Conservation (phyloP, 1,140 invertebrate species). For the Harlomillsia oculata region DNA sequence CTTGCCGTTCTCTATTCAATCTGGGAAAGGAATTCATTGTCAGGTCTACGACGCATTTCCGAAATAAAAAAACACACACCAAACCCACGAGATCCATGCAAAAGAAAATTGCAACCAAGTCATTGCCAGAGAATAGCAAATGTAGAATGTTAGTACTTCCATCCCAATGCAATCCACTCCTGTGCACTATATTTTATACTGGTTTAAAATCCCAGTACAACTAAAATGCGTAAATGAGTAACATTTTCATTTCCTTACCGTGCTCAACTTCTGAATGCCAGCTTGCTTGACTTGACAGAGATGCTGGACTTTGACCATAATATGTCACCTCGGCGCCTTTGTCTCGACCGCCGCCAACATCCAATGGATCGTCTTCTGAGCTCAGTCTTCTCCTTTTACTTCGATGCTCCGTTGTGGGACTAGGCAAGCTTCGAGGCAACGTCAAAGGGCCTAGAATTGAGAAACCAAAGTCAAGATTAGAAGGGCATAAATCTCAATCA, state of each 20-base stretch:
- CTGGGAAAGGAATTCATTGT: too few species aligned
- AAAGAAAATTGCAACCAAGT: too few species aligned
- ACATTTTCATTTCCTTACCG: too few species aligned
- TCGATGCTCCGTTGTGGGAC: slow-evolving; percentile 44
- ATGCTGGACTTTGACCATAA: slow-evolving; percentile 51
- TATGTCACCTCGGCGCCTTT: slow-evolving; percentile 45
- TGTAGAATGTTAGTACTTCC: too few species aligned
- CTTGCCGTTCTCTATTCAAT: background rate
- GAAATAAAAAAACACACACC: background rate
- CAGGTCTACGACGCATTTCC: background rate
- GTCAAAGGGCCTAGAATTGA: slow-evolving; percentile 39
- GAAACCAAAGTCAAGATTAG: background rate
- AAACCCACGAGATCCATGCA: too few species aligned
- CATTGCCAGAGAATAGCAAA: too few species aligned
- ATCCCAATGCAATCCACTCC: too few species aligned
- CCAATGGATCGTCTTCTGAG: slow-evolving; percentile 49
- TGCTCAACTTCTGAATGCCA: slow-evolving; percentile 53
- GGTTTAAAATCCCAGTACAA: too few species aligned
- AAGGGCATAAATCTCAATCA: background rate
- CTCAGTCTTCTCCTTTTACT: slow-evolving; percentile 51
- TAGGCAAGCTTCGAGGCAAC: slow-evolving; percentile 42
- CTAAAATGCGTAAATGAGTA: too few species aligned
- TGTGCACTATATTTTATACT: too few species aligned
- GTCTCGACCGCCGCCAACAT: slow-evolving; percentile 38
- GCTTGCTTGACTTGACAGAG: slow-evolving; percentile 45